Evolutionary conservation across 2,113 vertebrate genomes (phyloP), one percentile per base, ranked within the genome.

Genomic region (Lethenteron reissneri): DNA sequence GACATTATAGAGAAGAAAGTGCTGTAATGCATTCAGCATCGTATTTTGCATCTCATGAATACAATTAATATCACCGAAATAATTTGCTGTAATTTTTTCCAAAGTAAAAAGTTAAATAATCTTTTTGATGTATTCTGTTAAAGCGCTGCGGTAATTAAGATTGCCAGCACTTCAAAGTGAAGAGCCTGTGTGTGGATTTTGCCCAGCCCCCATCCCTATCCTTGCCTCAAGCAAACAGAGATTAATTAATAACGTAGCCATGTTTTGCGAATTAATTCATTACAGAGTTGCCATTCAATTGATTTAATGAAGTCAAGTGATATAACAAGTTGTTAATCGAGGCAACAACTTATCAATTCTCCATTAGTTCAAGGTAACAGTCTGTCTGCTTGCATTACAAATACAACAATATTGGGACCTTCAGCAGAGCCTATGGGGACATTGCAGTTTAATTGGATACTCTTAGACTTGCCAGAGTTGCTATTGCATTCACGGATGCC

Each of bases 51-150:
- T n/a, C n/a, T 68, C 64, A 68, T 17, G n/a, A 9, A 9, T 10
- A 68, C n/a, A 68, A 68, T 68, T 68, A 68, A 17, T 68, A 17
- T 68, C 64, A 68, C n/a, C 25, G 25, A 68, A 9, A 68, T 9
- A 64, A 68, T 9, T 41, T 41, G 41, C 41, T 41, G 41, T 41
- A 68, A 9, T 17, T 68, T 68, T 68, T 11, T 25, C 64, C n/a
- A 25, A 17, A 11, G 64, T 17, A 68, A 68, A 10, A n/a, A 68
- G n/a, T 68, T 68, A 9, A 25, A n/a, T 68, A 68, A 68, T 68
- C 64, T 68, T 68, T 68, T 68, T 68, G 64, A 68, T 68, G 64
- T 68, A 25, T 68, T 68, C 64, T 68, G n/a, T 10, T 68, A 68
- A 68, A 68, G n/a, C 25, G 64, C 64, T 25, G 11, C 64, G 25